phyloP scores from a whole-genome alignment of 1,140 invertebrate genomes.

The Ganaspis sp. region DNA sequence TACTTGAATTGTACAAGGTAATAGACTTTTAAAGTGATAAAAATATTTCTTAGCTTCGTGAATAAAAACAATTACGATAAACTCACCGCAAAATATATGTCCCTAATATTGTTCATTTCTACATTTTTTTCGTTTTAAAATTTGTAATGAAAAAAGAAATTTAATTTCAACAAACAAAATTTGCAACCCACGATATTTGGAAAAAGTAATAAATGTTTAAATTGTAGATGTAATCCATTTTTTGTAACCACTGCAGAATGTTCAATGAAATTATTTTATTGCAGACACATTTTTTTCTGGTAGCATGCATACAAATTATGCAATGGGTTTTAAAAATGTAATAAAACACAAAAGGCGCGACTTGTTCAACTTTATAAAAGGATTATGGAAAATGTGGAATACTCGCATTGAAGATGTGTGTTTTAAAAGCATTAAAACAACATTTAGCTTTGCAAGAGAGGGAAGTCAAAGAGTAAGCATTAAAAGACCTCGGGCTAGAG shows the following conservation, averaged over 20 bases:
- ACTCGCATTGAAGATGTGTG: not conserved
- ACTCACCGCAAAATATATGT: no score
- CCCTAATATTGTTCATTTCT: no score
- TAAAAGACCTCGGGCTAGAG: not conserved
- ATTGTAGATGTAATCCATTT: no score
- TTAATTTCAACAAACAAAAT: no score
- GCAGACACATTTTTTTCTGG: not conserved
- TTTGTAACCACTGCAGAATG: not conserved
- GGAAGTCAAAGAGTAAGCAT: conserved; percentile 19
- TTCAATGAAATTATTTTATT: not conserved
- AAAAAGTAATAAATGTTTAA: no score
- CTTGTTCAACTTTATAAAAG: conserved; percentile 1
- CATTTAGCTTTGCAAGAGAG: not conserved
- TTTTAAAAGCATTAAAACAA: conserved; percentile 22
- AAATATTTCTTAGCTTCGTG: no score
- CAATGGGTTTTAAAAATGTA: not conserved
- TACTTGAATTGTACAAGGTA: no score
- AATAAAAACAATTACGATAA: no score
- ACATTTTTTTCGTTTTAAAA: no score
- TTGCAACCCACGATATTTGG: no score
- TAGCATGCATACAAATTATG: not conserved
- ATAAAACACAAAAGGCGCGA: not conserved
- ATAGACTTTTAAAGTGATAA: no score
- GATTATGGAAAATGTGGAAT: conserved; percentile 4
- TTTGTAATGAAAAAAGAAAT: no score